Evolutionary conservation across 1,140 invertebrate species (phyloP), one percentile per base, ranked within the genome.

Genomic region (Cydia strobilella): DNA sequence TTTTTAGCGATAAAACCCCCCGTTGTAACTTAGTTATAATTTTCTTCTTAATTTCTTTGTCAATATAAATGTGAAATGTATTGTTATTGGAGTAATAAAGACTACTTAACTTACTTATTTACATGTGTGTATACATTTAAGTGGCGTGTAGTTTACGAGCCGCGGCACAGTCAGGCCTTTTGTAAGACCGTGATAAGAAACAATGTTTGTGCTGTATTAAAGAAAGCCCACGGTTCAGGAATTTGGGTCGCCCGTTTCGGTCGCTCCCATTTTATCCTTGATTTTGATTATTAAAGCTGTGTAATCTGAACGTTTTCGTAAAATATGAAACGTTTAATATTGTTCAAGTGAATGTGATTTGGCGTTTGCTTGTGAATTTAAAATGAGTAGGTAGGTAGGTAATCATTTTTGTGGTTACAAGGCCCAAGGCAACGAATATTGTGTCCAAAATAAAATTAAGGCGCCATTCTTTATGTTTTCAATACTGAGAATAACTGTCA

Each of bases 121-220:
- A 4, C 5, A 65, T 65, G 3, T n/a, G 62, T 65, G 10, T 69
- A 69, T 35, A 69, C 31, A 18, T 39, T 69, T 18, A 10, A 31
- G 13, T 35, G 65, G 31, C 31, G 35, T 18, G 35, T n/a, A 69
- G 27, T 35, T 0, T 23, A 31, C 5, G 6, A 18, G 54, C 54
- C 9, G 4, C 4, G 6, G 13, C 31, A 23, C 65, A 42, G 65
- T 39, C 65, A 18, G 31, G 31, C 65, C 65, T 35, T 66, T 69
- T 69, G 65, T 69, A 69, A 69, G 65, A 39, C 65, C n/a, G 31
- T 39, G 65, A 69, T 69, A 69, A 69, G 65, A 69, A 69, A 69
- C 65, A 69, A 69, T 69, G 65, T 69, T 69, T 69, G 65, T 69
- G 65, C 31, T 39, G 31, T 69, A 69, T 69, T 69, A 69, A 69